Evolutionary conservation across 2,113 vertebrate species (phyloP), one percentile per base, ranked within the genome.

Genomic region (Lagopus muta): DNA sequence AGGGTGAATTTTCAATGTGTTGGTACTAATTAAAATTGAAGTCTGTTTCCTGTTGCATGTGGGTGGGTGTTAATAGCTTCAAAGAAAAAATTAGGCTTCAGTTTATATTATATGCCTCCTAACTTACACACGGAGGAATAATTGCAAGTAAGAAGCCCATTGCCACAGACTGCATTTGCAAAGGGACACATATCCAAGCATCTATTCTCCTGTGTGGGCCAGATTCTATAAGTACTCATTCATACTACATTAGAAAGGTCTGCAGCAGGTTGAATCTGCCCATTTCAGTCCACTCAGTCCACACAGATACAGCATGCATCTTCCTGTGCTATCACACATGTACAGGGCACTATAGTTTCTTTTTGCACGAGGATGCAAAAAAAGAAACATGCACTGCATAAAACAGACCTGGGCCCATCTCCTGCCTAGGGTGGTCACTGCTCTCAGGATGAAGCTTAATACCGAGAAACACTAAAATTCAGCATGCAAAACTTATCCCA

Each of bases 31-130:
- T 96, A 97, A 94, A 94, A 88, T 76, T 92, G 97, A 96, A 96
- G 95, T 94, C 96, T 97, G 93, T 96, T 97, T 97, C 97, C 97
- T 97, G 95, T 91, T 94, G 91, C 95, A 96, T 95, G 90, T 96
- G 89, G 88, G 92, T 94, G 77, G 90, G 93, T 96, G 96, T 84
- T 96, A 97, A 97, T 92, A 69, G 55, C 95, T 93, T 96, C 95
- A 96, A 96, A 96, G 90, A 71, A 95, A 90, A 96, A 92, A 95
- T 74, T 84, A 90, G 22, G 50, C 58, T 86, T 86, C 93, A 90
- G 86, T 96, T 95, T 96, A 89, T 91, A 82, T 90, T 86, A 89
- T 67, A 83, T 0, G 1, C 77, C 58, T 75, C 73, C 78, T 88
- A 80, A 88, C 65, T 78, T 80, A 72, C 55, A 86, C 61, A 81